phyloP scores from a whole-genome alignment of 1,140 invertebrate genomes.

The Brachionus calyciflorus region DNA sequence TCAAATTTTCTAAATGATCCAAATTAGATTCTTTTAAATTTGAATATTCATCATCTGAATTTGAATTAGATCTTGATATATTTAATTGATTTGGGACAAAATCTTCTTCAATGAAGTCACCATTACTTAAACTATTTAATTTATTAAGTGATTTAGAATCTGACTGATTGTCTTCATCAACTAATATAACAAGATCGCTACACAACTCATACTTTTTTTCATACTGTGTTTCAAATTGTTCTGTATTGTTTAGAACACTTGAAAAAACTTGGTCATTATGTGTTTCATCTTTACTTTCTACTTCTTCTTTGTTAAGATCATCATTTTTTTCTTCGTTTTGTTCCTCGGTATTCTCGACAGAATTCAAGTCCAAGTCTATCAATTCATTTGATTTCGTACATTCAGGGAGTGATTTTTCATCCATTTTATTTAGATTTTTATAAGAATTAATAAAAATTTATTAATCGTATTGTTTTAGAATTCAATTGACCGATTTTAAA shows the following conservation, averaged over 20 bases:
- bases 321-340: not conserved
- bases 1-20: not conserved
- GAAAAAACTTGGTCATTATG: not conserved
- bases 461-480: too few relatives aligned
- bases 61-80: not conserved
- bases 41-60: constrained; percentile 15
- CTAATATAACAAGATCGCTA: not conserved
- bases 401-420: too few relatives aligned
- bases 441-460: too few relatives aligned
- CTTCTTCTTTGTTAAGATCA: not conserved
- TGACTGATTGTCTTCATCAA: not conserved
- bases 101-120: constrained; percentile 33
- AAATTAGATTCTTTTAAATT: constrained; percentile 31
- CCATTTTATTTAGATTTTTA: too few relatives aligned
- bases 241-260: not conserved
- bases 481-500: too few relatives aligned
- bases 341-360: too few relatives aligned
- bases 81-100: constrained; percentile 27
- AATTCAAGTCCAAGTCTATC: too few relatives aligned
- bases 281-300: not conserved
- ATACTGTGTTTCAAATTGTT: not conserved
- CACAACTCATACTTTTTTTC: not conserved
- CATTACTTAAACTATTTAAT: constrained; percentile 22
- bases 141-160: constrained; percentile 22
- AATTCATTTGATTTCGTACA: too few relatives aligned